Evolutionary conservation across 2,797 vertebrate genomes (phyloP), one percentile per base, ranked within the genome.

Genomic region (Anas georgica): DNA sequence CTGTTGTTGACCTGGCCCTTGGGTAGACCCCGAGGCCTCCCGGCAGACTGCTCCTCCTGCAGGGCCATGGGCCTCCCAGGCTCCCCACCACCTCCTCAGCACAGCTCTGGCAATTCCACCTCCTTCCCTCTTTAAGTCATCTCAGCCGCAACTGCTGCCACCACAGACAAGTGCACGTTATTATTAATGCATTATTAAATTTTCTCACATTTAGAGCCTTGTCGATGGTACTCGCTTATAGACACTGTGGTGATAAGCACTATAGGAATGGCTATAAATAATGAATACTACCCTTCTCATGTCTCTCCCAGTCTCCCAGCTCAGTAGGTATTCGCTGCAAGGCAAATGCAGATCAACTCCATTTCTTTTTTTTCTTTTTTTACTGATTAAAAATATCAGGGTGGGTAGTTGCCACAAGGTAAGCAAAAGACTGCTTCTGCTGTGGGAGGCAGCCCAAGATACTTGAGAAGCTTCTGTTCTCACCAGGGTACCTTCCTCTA

Each of bases 121-220:
- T 83, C 87, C 74, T 93, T 76, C 81, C 55, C 29, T 29, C 93
- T 94, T 93, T 52, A 95, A 92, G 90, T 63, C 56, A 28, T 46
- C 41, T 58, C 95, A 83, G 78, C 86, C 83, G 45, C 72, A 84
- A 84, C 60, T 68, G 58, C 87, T 89, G 87, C 92, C 73, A 52
- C 91, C 79, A 74, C 84, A 91, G 91, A 95, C 77, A 81, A 93
- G 91, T 60, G 67, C 82, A 80, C 1, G 1, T 88, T 94, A 85
- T 95, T 95, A 95, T 96, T 95, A 96, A 96, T 97, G 96, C 94
- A 95, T 96, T 96, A 95, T 91, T 93, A 95, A 96, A 94, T 94
- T 95, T 95, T 94, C 91, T 91, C 90, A 43, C 81, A 88, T 91
- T 94, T 83, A 91, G 66, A 96, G 91, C 66, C 78, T 64, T 94